A percentile compares a stretch with the other conserved stretches of the same genome.
phyloP scores from a whole-genome alignment of 2,113 vertebrate genomes.

The Crotalus horridus region DNA sequence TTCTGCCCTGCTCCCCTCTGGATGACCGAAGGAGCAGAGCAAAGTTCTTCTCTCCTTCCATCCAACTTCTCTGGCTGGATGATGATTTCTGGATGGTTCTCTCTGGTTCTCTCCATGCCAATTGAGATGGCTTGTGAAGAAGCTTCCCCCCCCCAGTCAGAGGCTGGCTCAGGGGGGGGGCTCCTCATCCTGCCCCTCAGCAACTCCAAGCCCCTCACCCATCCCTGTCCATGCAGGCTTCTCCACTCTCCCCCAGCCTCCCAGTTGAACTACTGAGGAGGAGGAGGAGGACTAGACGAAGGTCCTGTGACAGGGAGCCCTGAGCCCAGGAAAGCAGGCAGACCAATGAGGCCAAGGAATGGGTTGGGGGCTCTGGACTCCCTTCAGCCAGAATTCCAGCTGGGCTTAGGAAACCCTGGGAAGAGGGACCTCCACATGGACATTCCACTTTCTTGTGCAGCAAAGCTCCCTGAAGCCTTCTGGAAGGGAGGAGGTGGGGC shows the following conservation, averaged over 20 bases:
- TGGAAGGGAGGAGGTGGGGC: not conserved
- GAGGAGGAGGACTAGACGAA: not conserved
- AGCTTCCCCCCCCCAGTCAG: not conserved
- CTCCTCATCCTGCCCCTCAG: fast-evolving
- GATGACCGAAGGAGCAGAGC: no score
- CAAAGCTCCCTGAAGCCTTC: not conserved
- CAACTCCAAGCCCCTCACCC: no score
- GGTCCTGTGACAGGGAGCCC: not conserved
- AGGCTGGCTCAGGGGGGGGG: fast-evolving
- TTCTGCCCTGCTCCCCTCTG: not conserved
- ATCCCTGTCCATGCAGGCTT: not conserved
- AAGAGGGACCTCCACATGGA: not conserved
- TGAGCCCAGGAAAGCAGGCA: not conserved
- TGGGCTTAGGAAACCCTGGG: not conserved
- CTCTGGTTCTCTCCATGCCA: not conserved
- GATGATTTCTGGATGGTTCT: not conserved
- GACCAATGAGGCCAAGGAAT: not conserved
- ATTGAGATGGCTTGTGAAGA: not conserved
- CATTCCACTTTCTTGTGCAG: not conserved
- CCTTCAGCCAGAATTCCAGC: not conserved
- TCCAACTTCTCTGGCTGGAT: not conserved
- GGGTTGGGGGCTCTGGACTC: not conserved
- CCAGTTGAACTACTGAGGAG: not conserved
- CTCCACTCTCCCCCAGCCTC: fast-evolving
- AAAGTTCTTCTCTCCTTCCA: not conserved